These are phyloP conservation scores for Aotus griseimembra DNA, from an alignment of 2,797 vertebrate species.

Conservation along the genomic window DNA sequence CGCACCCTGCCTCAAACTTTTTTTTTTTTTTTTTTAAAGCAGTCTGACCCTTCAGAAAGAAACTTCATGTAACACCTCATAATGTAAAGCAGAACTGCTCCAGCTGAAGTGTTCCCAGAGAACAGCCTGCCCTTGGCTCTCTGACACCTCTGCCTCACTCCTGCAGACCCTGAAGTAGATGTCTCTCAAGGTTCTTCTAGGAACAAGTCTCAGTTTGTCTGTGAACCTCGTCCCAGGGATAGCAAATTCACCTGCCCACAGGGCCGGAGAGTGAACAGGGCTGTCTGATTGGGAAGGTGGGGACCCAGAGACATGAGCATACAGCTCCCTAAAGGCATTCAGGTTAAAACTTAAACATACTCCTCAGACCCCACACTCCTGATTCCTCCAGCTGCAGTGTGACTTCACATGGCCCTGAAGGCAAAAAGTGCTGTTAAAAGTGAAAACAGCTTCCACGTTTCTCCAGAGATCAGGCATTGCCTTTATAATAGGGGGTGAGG, in stretches of 20 bases:
- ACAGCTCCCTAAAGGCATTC: neutral
- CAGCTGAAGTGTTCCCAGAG: neutral
- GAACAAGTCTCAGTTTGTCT: neutral
- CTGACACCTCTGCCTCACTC: neutral
- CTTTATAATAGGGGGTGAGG: neutral
- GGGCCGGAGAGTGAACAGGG: neutral
- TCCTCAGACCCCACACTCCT: neutral
- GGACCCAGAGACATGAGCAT: neutral
- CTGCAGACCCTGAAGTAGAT: neutral
- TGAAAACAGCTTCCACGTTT: neutral
- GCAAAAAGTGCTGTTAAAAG: neutral
- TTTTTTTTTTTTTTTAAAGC: neutral
- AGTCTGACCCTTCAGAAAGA: neutral
- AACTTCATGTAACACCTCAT: neutral
- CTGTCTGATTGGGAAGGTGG: neutral
- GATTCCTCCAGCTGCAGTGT: neutral
- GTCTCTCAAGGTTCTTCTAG: neutral
- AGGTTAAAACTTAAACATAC: neutral
- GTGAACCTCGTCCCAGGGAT: neutral
- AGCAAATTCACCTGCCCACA: neutral
- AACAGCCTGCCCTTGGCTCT: neutral
- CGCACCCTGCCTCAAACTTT: neutral
- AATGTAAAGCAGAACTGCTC: neutral
- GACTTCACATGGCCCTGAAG: neutral
- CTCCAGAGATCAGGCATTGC: neutral